phyloP scores from a whole-genome alignment of 1,140 invertebrate species.

The Globodera rostochiensis region DNA sequence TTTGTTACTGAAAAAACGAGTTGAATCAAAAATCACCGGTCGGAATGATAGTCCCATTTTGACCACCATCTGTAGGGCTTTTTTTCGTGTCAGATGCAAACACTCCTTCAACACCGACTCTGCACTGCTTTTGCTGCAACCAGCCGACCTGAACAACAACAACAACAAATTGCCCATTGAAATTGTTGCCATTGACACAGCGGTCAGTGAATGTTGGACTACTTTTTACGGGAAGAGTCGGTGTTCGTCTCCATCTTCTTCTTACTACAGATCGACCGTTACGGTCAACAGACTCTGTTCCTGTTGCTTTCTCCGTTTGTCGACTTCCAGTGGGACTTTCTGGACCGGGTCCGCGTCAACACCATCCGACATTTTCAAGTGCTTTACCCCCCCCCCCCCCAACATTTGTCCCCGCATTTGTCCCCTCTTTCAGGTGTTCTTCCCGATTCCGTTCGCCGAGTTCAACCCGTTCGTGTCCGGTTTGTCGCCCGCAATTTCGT shows the following conservation, averaged over 20 bases:
- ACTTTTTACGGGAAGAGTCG: neutral
- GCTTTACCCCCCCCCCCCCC: neutral
- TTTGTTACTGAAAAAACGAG: no score
- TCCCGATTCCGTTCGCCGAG: slow-evolving; percentile 63
- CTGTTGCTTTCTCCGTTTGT: slow-evolving; percentile 60
- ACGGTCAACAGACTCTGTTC: slow-evolving; percentile 60
- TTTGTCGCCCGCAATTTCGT: neutral
- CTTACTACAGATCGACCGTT: slow-evolving; percentile 48
- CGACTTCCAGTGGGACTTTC: slow-evolving; percentile 63
- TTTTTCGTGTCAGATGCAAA: slow-evolving; percentile 46
- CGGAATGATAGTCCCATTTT: no score
- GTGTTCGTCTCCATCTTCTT: neutral
- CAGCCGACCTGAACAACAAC: neutral
- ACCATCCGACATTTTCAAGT: slow-evolving; percentile 63
- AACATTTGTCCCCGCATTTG: slow-evolving; percentile 17
- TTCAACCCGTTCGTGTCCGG: slow-evolving; percentile 56
- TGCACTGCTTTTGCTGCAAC: slow-evolving; percentile 45
- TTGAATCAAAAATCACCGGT: no score
- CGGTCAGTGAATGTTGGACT: slow-evolving; percentile 30
- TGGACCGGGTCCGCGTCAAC: slow-evolving; percentile 62
- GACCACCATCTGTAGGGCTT: no score
- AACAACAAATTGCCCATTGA: slow-evolving; percentile 35
- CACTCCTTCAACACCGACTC: slow-evolving; percentile 46
- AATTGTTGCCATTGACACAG: slow-evolving; percentile 60
- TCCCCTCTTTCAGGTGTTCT: slow-evolving; percentile 53